Evolutionary conservation across 2,888 invertebrate species (phyloP).

Genomic region (Scrobipalpa atriplicella): DNA sequence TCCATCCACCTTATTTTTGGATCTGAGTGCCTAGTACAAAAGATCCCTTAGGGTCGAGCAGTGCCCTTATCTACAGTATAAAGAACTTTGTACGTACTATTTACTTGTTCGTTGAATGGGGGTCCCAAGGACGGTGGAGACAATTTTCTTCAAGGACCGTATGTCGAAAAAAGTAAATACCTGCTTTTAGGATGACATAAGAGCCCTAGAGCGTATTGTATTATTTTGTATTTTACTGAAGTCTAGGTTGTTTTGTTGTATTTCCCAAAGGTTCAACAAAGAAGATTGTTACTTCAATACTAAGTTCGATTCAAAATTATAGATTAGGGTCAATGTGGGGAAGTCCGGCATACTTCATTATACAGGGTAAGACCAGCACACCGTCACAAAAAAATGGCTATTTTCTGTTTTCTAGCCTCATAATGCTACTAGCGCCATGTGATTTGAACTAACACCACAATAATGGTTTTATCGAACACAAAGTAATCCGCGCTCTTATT

Average conservation of each 20-base stretch:
- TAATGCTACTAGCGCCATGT: too few species aligned
- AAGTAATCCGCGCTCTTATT: too few species aligned
- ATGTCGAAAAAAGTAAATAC: conserved; percentile 6
- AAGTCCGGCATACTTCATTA: too few species aligned
- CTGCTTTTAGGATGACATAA: background rate
- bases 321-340: too few species aligned
- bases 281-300: too few species aligned
- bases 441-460: too few species aligned
- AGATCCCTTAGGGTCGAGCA: conserved; percentile 2
- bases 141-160: background rate
- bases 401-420: too few species aligned
- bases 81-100: conserved; percentile 12
- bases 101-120: background rate
- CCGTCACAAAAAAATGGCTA: too few species aligned
- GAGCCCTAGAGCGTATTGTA: conserved; percentile 1
- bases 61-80: conserved; percentile 1
- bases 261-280: background rate
- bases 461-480: too few species aligned
- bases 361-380: too few species aligned
- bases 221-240: background rate
- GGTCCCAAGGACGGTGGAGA: background rate
- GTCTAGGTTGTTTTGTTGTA: background rate
- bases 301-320: too few species aligned
- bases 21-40: conserved; percentile 8
- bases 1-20: too few species aligned